Base-by-base conservation (phyloP, 2,888 invertebrate genomes). In the Leptopilina myrica region DNA sequence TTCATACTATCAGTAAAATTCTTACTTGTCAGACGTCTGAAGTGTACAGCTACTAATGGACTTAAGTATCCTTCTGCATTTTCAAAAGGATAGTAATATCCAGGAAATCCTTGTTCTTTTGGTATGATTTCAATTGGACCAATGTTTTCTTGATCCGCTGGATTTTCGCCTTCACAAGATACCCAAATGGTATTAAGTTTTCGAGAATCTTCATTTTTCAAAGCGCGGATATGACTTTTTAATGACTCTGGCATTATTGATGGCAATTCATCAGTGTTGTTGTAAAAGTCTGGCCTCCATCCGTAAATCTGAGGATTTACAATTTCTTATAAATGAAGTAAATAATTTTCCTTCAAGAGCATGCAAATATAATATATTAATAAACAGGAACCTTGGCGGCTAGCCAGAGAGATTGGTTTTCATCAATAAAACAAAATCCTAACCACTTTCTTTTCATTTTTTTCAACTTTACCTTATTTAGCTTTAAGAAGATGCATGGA, bases 401-500 rank as follows among this genome's bases (percentile, higher is more conserved):
- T 33, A 33, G 2, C 33, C 33, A 33, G 3, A 33, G 33, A 33
- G 5, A 33, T 33, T 2, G 33, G 5, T 2, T 20, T 20, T 20
- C 20, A 33, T 33, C 33, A 33, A 33, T 33, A 33, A 1, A 33
- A 33, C 33, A 33, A 33, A 33, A 33, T 33, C 33, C 3, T 2
- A 33, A 33, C 33, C 33, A 33, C 33, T 33, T 33, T 62, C 20
- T 62, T 62, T 62, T 6, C 20, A 15, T 62, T 9, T 12, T 12
- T 5, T n/a, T 15, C 5, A 20, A 11, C 78, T 85, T 49, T 49
- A 95, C 95, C 92, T 97, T 98, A 93, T 99, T 99, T 64, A 99
- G 93, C 91, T 99, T 99, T 79, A 99, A 93, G 90, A 99, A 96
- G 83, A 99, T 94, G 92, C 99, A 99, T 0, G 99, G 99, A 26